These are phyloP conservation scores for Heterochromis multidens DNA, from an alignment of 2,113 vertebrate species.

Conservation along the genomic window DNA sequence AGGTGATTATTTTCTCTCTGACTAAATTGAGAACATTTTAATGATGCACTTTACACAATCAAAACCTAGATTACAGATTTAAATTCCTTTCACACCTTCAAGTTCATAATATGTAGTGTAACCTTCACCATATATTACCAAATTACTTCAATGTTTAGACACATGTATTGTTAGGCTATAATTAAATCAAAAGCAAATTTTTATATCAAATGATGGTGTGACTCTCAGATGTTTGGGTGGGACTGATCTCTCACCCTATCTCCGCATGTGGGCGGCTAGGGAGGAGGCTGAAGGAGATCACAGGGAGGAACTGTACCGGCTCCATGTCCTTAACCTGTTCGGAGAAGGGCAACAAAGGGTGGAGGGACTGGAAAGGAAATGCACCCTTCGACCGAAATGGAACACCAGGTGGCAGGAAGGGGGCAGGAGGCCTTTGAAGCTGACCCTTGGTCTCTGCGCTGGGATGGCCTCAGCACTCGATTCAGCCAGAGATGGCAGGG, in stretches of 20 bases:
- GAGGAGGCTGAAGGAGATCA: constrained; percentile 53
- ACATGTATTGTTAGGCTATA: constrained; percentile 4
- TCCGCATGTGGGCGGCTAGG: constrained; percentile 38
- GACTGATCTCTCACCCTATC: constrained; percentile 65
- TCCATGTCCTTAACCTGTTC: constrained; percentile 61
- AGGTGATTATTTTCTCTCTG: constrained; percentile 5
- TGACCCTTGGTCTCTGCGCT: constrained; percentile 66
- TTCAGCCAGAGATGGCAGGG: constrained; percentile 62
- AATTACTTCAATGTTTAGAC: not conserved
- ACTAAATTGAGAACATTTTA: not conserved
- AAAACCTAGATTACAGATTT: not conserved
- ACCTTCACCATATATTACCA: not conserved
- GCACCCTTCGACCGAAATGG: constrained; percentile 37
- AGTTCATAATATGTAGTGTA: not conserved
- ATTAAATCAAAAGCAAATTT: constrained; percentile 66
- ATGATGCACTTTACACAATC: not conserved
- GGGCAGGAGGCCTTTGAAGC: constrained; percentile 75
- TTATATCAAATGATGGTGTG: constrained; percentile 44
- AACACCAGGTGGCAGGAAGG: constrained; percentile 70
- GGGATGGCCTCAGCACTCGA: constrained; percentile 58
- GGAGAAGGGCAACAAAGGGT: constrained; percentile 27
- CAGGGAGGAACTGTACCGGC: constrained; percentile 46
- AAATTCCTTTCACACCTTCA: not conserved
- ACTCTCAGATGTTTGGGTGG: constrained; percentile 39
- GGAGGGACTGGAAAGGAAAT: constrained; percentile 37